phyloP scores from a whole-genome alignment of 2,888 invertebrate genomes.

The Dolichopus griseipennis region DNA sequence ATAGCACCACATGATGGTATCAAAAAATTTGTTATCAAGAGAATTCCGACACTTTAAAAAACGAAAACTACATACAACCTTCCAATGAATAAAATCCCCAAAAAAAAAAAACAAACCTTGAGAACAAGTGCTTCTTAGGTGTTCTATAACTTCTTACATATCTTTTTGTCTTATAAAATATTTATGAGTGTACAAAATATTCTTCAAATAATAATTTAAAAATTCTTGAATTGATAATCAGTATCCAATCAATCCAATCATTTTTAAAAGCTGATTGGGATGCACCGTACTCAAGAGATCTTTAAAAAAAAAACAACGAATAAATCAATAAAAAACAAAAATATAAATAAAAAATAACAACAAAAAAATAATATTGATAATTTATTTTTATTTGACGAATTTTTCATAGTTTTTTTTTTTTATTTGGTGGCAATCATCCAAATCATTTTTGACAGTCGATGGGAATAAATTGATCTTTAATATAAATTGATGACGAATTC shows the following conservation, averaged over 20 bases:
- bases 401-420: too few relatives aligned
- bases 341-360: too few relatives aligned
- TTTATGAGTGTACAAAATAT: not conserved
- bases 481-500: constrained; percentile 11
- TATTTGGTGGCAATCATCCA: constrained; percentile 6
- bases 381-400: too few relatives aligned
- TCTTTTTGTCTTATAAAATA: not conserved
- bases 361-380: too few relatives aligned
- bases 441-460: constrained; percentile 7
- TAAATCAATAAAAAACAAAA: not conserved
- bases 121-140: not conserved
- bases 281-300: not conserved
- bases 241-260: not conserved
- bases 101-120: not conserved
- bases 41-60: not conserved
- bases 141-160: not conserved
- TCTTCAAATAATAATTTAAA: not conserved
- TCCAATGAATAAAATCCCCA: not conserved
- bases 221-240: not conserved
- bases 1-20: too few relatives aligned
- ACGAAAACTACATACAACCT: too few relatives aligned
- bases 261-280: not conserved
- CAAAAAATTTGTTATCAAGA: not conserved
- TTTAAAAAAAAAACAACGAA: not conserved
- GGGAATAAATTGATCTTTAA: constrained; percentile 9